Conservation (phyloP, 1,140 invertebrate genomes). For the Lanistes nyassanus region DNA sequence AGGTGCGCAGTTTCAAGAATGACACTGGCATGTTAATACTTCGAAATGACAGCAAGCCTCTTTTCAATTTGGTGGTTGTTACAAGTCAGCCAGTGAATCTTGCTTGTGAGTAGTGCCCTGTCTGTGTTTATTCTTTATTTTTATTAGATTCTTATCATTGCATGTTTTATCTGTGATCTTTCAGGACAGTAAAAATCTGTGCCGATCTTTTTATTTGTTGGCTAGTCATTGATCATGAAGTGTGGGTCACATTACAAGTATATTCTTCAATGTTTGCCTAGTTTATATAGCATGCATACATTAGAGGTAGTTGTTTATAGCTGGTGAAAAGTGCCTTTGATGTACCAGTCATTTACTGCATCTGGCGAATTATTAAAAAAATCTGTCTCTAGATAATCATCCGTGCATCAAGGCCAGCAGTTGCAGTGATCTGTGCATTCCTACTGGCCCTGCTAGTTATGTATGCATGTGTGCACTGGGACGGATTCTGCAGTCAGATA, state of each 20-base stretch:
- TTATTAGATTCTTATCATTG: too few relatives aligned
- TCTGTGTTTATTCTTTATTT: too few relatives aligned
- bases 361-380: not conserved
- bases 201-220: constrained; percentile 1
- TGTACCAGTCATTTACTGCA: too few relatives aligned
- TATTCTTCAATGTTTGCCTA: not conserved
- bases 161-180: constrained; percentile 2
- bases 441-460: constrained; percentile 31
- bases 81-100: constrained; percentile 66
- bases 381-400: constrained; percentile 57
- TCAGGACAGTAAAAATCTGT: not conserved
- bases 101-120: constrained; percentile 60
- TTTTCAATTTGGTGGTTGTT: constrained; percentile 76
- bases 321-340: too few relatives aligned
- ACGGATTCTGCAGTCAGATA: constrained; percentile 46
- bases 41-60: constrained; percentile 61
- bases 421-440: constrained; percentile 67
- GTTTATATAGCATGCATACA: too few relatives aligned
- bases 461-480: constrained; percentile 73
- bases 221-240: not conserved
- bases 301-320: too few relatives aligned
- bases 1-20: constrained; percentile 67
- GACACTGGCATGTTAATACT: constrained; percentile 36
- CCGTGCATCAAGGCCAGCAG: constrained; percentile 63
- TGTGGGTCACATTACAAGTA: not conserved